Evolutionary conservation across 2,797 vertebrate species (phyloP), one percentile per base, ranked within the genome.

Genomic region (Scolopax bukidnonensis): DNA sequence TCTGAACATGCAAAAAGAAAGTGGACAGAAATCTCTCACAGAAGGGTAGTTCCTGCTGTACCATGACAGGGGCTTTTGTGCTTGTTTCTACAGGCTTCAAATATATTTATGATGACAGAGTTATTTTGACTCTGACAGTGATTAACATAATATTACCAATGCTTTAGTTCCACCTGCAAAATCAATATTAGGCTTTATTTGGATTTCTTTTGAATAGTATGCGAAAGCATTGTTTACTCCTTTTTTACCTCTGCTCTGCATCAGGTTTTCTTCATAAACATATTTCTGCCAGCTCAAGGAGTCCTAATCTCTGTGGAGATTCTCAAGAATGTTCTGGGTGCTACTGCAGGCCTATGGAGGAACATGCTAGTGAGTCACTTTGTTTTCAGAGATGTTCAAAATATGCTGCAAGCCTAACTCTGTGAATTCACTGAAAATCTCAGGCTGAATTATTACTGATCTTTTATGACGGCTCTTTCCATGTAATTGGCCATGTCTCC

Each of bases 41-140:
- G 36, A 78, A 23, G 59, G 25, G 41, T 70, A 50, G 11, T 33
- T 74, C 9, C 33, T 36, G 3, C 16, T 33, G 4, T 51, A 71
- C 18, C 9, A 18, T 16, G 8, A 5, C 6, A 33, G 4, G 3
- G 1, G 0, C 0, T 3, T 23, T 53, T 61, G 12, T 60, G 27
- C 10, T 89, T 63, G 7, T 64, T 76, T 77, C 50, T 59, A 9
- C 14, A 84, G 23, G 8, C 12, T 74, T 84, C 33, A 36, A 48
- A 41, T 21, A 36, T 10, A 24, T n/a, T 90, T 69, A 32, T n/a
- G 12, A 70, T 53, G 17, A 57, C 19, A 41, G 10, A 1, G 1
- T 79, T 60, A 67, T 43, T 92, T 85, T 80, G 67, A 57, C 7
- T 12, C n/a, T 50, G 36, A n/a, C 16, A 76, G 5, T 24, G 38